These are phyloP conservation scores for Machaerirhynchus nigripectus DNA, from an alignment of 2,113 vertebrate species.

Conservation along the genomic window DNA sequence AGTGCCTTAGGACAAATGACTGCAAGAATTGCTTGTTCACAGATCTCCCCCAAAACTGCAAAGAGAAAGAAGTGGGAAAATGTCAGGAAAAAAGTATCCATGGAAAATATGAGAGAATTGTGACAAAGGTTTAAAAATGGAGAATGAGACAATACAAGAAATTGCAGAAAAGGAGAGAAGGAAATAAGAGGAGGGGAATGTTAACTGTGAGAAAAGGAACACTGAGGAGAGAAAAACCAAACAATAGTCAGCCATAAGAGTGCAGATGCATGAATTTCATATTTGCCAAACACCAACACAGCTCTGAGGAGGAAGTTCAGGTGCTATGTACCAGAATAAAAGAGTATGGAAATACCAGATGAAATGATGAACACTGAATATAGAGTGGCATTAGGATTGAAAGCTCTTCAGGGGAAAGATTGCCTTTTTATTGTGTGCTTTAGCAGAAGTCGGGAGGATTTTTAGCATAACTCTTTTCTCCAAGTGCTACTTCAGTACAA, in stretches of 20 bases:
- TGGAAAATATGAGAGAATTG: not conserved
- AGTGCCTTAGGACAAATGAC: not conserved
- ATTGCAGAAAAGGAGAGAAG: not conserved
- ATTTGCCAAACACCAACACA: not conserved
- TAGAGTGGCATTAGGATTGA: not conserved
- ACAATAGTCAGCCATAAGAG: not conserved
- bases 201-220: not conserved
- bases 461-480: not conserved
- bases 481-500: conserved; percentile 27
- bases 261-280: not conserved
- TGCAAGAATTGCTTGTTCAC: not conserved
- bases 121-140: not conserved
- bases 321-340: not conserved
- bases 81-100: not conserved
- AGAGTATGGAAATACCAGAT: not conserved
- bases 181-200: not conserved
- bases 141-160: not conserved
- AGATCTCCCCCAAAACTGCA: not conserved
- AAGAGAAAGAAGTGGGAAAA: not conserved
- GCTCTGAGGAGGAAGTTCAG: not conserved
- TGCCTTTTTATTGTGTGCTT: not conserved
- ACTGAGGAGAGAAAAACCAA: not conserved
- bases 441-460: not conserved
- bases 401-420: not conserved
- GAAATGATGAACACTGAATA: not conserved